Base-by-base conservation (phyloP, 1,140 invertebrate genomes). In the Drosophila grimshawi region DNA sequence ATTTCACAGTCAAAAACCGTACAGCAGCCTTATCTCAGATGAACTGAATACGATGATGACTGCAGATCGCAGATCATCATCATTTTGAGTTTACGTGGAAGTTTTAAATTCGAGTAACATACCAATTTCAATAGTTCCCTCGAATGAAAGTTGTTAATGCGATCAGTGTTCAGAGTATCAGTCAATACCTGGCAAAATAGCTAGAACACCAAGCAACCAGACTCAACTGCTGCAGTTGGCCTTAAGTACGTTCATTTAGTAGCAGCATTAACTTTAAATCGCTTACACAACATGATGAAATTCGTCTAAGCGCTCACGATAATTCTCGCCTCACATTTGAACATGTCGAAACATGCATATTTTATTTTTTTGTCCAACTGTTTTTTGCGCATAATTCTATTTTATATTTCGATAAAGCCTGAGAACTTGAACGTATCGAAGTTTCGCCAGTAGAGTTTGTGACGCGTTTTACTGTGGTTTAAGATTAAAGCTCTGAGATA, bases 381-480 rank as follows among this genome's bases (percentile, higher is more conserved):
- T 29, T 45, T 19, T 19, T 19, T 19, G 19, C 19, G 19, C 19
- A 19, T 11, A 19, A 29, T n/a, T 33, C n/a, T 51, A 5, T n/a
- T 64, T 55, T 29, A 19, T 45, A n/a, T 55, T 35, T 19, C 8
- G 48, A 55, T 75, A 70, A 75, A 70, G 66, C 57, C 57, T 75
- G 70, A 73, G 70, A 75, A 75, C 65, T 46, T 46, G 7, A 35
- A 41, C 57, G n/a, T 65, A 68, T 69, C 57, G 52, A 56, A 70
- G 52, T 53, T 72, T 66, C 51, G 59, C 51, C 57, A 35, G 35
- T 27, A 55, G 49, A 61, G 56, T 33, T 57, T 59, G 32, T 57
- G 52, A 66, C 35, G 59, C 51, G 37, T 33, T 67, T 66, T 45
- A 37, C 43, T 48, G 19, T 10, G n/a, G 19, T 43, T 43, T n/a